These are phyloP conservation scores for Eublepharis macularius DNA, from an alignment of 2,113 vertebrate species.

Conservation along the genomic window DNA sequence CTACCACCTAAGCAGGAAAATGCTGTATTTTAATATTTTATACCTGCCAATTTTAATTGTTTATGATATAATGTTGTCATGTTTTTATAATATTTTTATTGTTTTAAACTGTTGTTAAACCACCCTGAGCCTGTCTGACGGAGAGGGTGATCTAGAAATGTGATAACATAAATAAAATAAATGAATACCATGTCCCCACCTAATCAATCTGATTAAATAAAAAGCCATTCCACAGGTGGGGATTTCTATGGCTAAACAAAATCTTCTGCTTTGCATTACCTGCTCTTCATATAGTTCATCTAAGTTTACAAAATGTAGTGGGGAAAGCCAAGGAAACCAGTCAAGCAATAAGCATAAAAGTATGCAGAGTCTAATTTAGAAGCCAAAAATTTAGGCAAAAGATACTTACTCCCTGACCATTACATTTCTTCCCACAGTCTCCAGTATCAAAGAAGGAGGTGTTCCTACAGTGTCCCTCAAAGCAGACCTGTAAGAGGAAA, in stretches of 20 bases:
- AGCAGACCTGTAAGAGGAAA: constrained; percentile 85
- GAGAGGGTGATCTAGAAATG: too few relatives aligned
- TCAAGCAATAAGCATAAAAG: background rate
- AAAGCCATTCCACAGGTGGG: background rate
- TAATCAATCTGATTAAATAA: background rate
- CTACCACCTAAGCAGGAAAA: too few relatives aligned
- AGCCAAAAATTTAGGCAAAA: background rate
- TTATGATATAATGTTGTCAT: too few relatives aligned
- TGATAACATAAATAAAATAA: too few relatives aligned
- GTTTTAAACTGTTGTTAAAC: too few relatives aligned
- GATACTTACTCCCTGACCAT: constrained; percentile 85
- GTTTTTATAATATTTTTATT: too few relatives aligned
- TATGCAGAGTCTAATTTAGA: background rate
- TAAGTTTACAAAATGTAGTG: background rate
- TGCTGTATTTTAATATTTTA: too few relatives aligned
- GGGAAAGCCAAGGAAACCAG: background rate
- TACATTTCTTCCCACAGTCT: constrained; percentile 87
- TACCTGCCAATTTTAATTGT: too few relatives aligned
- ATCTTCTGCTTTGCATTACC: background rate
- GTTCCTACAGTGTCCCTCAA: constrained; percentile 91
- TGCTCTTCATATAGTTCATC: background rate
- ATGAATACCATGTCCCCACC: too few relatives aligned
- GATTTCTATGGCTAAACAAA: background rate
- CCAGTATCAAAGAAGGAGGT: constrained; percentile 87
- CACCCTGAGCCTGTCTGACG: too few relatives aligned